A percentile compares a stretch with the other conserved stretches of the same genome.
phyloP scores from a whole-genome alignment of 37 sponge, comb jelly and placozoan species.

The Hormiphora californensis region DNA sequence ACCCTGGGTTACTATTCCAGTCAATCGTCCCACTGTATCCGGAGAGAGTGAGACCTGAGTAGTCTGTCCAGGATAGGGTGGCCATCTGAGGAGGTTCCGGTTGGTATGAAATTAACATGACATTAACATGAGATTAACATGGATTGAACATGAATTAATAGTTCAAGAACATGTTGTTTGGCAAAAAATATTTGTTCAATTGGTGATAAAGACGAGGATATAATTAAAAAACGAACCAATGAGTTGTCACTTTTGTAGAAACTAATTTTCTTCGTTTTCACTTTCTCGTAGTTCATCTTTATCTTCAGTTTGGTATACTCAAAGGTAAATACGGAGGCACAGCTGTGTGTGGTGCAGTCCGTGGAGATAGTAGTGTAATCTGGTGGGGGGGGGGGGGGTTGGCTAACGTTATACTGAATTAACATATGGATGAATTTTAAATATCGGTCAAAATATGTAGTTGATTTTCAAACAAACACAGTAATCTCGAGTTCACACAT shows the following conservation, averaged over 20 bases:
- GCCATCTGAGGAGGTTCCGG: neutral
- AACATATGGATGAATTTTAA: no score
- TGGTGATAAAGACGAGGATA: no score
- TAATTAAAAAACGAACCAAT: neutral
- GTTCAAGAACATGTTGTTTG: neutral
- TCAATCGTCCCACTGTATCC: neutral
- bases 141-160: neutral
- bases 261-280: neutral
- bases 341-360: no score
- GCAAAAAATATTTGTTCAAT: neutral
- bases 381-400: no score
- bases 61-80: constrained; percentile 18
- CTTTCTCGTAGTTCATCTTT: neutral
- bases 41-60: neutral
- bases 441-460: no score
- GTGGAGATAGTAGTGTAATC: no score
- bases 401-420: no score
- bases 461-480: no score
- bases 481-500: no score
- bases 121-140: neutral
- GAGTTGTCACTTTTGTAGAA: neutral
- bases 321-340: neutral
- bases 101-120: neutral
- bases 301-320: neutral
- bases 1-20: neutral